Evolutionary conservation across 2,888 invertebrate genomes (phyloP).

Genomic region (Sesia apiformis): DNA sequence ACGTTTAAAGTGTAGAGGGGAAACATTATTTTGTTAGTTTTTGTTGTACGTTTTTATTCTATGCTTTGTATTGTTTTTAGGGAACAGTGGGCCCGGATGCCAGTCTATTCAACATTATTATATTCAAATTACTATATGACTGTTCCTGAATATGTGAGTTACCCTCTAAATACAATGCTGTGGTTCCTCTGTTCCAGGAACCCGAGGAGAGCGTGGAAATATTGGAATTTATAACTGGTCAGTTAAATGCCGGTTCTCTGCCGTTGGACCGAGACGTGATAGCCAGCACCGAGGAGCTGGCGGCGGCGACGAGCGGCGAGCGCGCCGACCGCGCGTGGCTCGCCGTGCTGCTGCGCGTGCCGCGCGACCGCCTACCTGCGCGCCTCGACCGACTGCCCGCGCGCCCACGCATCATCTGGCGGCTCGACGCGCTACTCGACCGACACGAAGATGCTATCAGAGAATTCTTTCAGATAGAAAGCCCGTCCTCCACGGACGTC

Average conservation of each 20-base stretch:
- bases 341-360: slow-evolving; percentile 24
- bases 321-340: slow-evolving; percentile 54
- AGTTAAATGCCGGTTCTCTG: slow-evolving; percentile 44
- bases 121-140: no score
- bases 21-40: no score
- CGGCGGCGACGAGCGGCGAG: slow-evolving; percentile 32
- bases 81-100: no score
- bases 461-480: slow-evolving; percentile 38
- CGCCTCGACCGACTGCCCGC: slow-evolving; percentile 6
- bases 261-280: slow-evolving; percentile 48
- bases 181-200: slow-evolving; percentile 30
- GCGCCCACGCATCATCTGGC: slow-evolving; percentile 47
- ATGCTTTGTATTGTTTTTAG: no score
- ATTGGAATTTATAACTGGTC: slow-evolving; percentile 52
- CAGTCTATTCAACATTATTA: no score
- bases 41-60: no score
- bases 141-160: no score
- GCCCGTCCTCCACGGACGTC: slow-evolving; percentile 38
- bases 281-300: slow-evolving; percentile 30
- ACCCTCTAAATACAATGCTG: no score
- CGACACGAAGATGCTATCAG: slow-evolving; percentile 28
- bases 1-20: no score
- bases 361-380: slow-evolving; percentile 4
- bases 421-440: slow-evolving; percentile 29
- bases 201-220: slow-evolving; percentile 43